Base-by-base conservation (phyloP, 2,113 vertebrate species). In the Neolamprologus tretocephalus region DNA sequence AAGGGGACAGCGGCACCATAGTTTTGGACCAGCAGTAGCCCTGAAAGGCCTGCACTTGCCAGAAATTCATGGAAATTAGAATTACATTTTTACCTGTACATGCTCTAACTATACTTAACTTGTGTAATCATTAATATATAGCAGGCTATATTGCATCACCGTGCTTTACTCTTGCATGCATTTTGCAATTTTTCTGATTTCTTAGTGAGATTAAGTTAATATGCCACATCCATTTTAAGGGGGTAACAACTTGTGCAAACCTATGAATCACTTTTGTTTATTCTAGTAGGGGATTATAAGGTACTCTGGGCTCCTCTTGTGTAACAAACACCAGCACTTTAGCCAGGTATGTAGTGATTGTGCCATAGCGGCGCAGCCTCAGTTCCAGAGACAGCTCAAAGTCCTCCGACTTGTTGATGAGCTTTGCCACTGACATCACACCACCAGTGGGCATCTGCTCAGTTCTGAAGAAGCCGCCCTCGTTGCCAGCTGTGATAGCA, bases 301-400 rank as follows among this genome's bases (percentile, higher is more conserved):
- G 96, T 96, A 96, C 97, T 96, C 88, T 97, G 94, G 89, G 97
- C 92, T 85, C 97, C 19, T 98, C 97, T 49, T 97, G 95, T 10
- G 97, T 97, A 58, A 99, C 98, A 96, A 99, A 99, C 95, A 99
- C 95, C 88, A 95, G 95, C 86, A 99, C 96, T 95, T 98, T 98
- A 87, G 98, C 98, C 95, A 98, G 58, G 95, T 98, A 99, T 26
- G 96, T 97, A 96, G 95, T 98, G 92, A 97, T 61, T 58, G 95
- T 96, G 95, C 97, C 97, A 1, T 97, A 97, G 88, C 97, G 98
- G 61, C 89, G 96, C 73, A 99, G 97, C 61, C 96, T 97, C 95
- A 99, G 97, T 97, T 97, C 97, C 93, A 99, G 91, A 31, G 97
- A 97, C 89, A 99, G 97, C 75, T 98, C 97, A 95, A 98, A 97